phyloP scores from a whole-genome alignment of 2,888 invertebrate genomes.

The Caenorhabditis imperialis region DNA sequence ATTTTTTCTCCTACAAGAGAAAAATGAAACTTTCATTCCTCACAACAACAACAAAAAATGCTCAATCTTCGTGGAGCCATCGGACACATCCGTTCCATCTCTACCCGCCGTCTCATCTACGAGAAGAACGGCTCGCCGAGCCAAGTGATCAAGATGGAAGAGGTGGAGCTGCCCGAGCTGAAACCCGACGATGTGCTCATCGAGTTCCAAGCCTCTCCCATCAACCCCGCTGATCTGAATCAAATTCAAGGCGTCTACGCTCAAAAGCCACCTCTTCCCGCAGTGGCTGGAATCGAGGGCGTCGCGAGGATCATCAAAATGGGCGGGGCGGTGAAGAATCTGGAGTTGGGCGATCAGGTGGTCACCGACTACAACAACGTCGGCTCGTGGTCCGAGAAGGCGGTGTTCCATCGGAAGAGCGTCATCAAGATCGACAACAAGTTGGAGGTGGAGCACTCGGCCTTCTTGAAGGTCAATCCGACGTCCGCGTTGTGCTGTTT shows the following conservation, averaged over 20 bases:
- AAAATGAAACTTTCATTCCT: too few species aligned
- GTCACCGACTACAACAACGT: constrained; percentile 85
- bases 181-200: constrained; percentile 82
- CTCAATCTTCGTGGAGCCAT: too few species aligned
- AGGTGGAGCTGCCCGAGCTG: constrained; percentile 34
- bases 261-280: constrained; percentile 83
- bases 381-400: constrained; percentile 84
- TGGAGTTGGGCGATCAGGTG: constrained; percentile 87
- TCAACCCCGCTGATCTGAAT: constrained; percentile 98
- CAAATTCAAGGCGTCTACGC: constrained; percentile 83
- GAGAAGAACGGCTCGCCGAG: constrained; percentile 67
- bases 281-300: constrained; percentile 93
- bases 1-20: too few species aligned
- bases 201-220: constrained; percentile 89
- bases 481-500: constrained; percentile 97
- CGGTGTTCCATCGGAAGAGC: constrained; percentile 58
- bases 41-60: too few species aligned
- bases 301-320: constrained; percentile 86
- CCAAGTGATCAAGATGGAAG: constrained; percentile 56
- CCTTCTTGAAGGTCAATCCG: constrained; percentile 86
- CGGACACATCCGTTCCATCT: too few species aligned
- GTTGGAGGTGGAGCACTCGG: constrained; percentile 81
- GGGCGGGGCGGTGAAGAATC: constrained; percentile 82
- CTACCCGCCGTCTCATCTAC: constrained; percentile 66
- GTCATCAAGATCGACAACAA: constrained; percentile 82